Evolutionary conservation across 2,113 vertebrate genomes (phyloP), one percentile per base, ranked within the genome.

Genomic region (Epinephelus cyanopodus): DNA sequence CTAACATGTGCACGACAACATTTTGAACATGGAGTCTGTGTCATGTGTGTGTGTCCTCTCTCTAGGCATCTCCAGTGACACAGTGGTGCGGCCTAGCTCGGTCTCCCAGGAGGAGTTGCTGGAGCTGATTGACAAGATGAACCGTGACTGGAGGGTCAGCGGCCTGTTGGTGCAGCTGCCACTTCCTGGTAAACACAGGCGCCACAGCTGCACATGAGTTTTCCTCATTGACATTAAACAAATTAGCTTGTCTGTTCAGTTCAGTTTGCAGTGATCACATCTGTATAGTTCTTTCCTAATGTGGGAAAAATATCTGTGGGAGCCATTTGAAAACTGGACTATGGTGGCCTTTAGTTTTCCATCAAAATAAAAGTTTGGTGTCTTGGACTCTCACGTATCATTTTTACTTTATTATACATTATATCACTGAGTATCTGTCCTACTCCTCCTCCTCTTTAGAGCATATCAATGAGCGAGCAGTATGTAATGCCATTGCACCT

Each of bases 91-190:
- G 77, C 96, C 97, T 2, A 94, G 94, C 74, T 95, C 96, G 1
- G 84, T 98, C 74, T 97, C 97, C 80, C 96, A 98, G 88, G 96
- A 98, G 84, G 97, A 99, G 83, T 84, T 99, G 61, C 81, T 98
- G 87, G 95, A 97, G 82, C 62, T 97, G 83, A 97, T 95, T 0
- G 95, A 87, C 73, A 96, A 95, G 65, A 93, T 98, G 93, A 99
- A 97, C 89, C 91, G 94, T 81, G 97, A 98, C 90, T 94, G 96
- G 75, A 94, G 90, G 91, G 96, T 98, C 88, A 98, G 96, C 87
- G 97, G 97, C 23, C 88, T 98, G 81, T 92, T 98, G 83, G 96
- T 99, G 89, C 98, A 99, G 89, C 93, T 99, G 29, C 97, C 98
- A 78, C 96, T 95, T 88, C 95, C 94, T 37, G 94, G 94, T 95